Base-by-base conservation (phyloP, 2,113 vertebrate genomes). In the Percopsis transmontana region DNA sequence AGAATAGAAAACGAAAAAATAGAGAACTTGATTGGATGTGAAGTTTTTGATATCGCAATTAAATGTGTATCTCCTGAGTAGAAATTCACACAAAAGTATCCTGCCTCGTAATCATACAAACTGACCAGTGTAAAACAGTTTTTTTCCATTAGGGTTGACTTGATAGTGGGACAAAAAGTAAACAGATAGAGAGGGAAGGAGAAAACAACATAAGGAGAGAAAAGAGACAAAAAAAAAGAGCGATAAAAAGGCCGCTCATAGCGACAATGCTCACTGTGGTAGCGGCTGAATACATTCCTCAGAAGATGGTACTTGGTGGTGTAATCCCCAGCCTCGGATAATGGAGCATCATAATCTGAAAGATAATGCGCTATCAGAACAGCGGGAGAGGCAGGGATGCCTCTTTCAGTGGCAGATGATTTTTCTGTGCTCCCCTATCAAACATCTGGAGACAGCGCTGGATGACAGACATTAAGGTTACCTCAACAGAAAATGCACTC, bases 271-370 rank as follows among this genome's bases (percentile, higher is more conserved):
- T 92, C 91, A 96, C 95, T 92, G 80, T 94, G 86, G 71, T 93
- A 68, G 53, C 74, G 80, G 85, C 88, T 91, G 80, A 96, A 94
- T 83, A 94, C 76, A 0, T 94, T 91, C 44, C 92, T 88, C 42
- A 96, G 92, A 87, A 93, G 94, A 85, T 87, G 87, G 72, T 94
- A 96, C 84, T 96, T 95, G 78, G 91, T 89, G 7, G 95, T 97
- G 70, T 96, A 97, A 84, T 97, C 95, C 63, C 95, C 95, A 13
- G 94, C 92, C 82, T 96, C 94, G 2, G 96, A 96, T 88, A 98
- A 91, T 86, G 95, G 91, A 1, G 95, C 95, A 0, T 97, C 95
- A 0, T 96, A 98, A 89, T 98, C 95, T 98, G 91, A 65, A 90
- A 93, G 69, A 91, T 84, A 88, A 88, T 85, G 71, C 52, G 58